Base-by-base conservation (phyloP, 2,797 vertebrate species). In the Sebastes melanostomus region DNA sequence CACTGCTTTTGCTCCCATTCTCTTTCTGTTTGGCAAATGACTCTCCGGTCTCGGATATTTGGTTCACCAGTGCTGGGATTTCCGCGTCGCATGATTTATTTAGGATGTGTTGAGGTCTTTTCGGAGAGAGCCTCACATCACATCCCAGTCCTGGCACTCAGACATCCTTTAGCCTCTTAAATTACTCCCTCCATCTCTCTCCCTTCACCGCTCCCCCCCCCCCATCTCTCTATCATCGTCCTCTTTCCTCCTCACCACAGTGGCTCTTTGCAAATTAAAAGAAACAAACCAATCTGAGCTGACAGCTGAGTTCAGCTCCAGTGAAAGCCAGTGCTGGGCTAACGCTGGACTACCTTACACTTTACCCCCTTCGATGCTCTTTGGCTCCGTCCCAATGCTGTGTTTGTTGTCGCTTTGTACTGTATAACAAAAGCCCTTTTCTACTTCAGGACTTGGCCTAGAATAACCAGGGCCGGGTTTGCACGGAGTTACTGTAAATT, bases 11-110 rank as follows among this genome's bases (percentile, higher is more conserved):
- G 77, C 86, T 86, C 78, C 72, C 71, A 36, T 88, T 86, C 75
- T 72, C 76, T 86, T 62, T 91, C 71, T 76, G 62, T 72, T 62
- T 78, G 76, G 52, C 66, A 75, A 80, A 83, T 24, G 78, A 72
- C 75, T 84, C 75, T 86, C 72, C 8, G 59, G 76, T 77, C 77
- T 80, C 58, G 55, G 73, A 88, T 84, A 92, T 90, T 82, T 91
- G 86, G 89, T 88, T 91, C 90, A 91, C 81, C 60, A 52, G 83
- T 77, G 81, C 88, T 92, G 92, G 91, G 89, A 93, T 92, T 91
- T 92, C 80, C 72, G 60, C 16, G 63, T 85, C 85, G 74, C 85
- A 93, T 94, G 88, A 93, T 94, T 94, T 92, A 93, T 94, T 94
- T 92, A 94, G 85, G 78, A 84, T 88, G 89, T 82, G 82, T 76